A percentile compares a stretch with the other conserved stretches of the same genome.
These are phyloP conservation scores for Mastigias papua DNA, from an alignment of 30 jellyfish, hydroid and myxozoan species.

Conservation along the genomic window DNA sequence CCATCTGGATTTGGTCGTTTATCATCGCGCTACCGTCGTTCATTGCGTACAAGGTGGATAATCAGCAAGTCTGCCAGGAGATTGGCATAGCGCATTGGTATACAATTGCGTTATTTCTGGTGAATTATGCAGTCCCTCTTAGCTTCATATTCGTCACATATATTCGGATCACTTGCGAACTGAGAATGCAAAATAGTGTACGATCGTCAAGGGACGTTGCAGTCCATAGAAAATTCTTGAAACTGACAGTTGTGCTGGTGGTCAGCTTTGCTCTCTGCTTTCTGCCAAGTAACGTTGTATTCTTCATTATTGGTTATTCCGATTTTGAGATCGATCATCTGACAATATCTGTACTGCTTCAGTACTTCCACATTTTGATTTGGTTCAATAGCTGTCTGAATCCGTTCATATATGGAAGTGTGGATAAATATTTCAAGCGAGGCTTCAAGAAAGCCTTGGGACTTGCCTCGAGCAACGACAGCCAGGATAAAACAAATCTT, in stretches of 20 bases:
- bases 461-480: conserved; percentile 50
- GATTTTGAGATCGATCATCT: background rate
- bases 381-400: conserved; percentile 83
- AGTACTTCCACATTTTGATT: conserved; percentile 62
- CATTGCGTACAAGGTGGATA: conserved; percentile 46
- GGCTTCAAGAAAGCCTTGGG: conserved; percentile 86
- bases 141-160: conserved; percentile 50
- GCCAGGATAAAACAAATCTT: conserved; percentile 44
- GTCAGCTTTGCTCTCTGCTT: conserved; percentile 67
- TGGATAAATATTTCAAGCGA: conserved; percentile 76
- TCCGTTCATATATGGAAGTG: conserved; percentile 83
- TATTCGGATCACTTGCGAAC: conserved; percentile 51
- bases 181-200: conserved; percentile 38
- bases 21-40: conserved; percentile 69
- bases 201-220: conserved; percentile 51
- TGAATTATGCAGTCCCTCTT: conserved; percentile 70
- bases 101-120: conserved; percentile 68
- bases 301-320: conserved; percentile 58
- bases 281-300: conserved; percentile 67
- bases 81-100: conserved; percentile 51
- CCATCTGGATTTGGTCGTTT: conserved; percentile 78
- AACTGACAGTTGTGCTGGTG: conserved; percentile 46
- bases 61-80: conserved; percentile 48
- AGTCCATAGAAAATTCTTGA: conserved; percentile 59
- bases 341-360: conserved; percentile 25